Conservation (phyloP, 2,797 vertebrate genomes). For the Darevskia nairensis region DNA sequence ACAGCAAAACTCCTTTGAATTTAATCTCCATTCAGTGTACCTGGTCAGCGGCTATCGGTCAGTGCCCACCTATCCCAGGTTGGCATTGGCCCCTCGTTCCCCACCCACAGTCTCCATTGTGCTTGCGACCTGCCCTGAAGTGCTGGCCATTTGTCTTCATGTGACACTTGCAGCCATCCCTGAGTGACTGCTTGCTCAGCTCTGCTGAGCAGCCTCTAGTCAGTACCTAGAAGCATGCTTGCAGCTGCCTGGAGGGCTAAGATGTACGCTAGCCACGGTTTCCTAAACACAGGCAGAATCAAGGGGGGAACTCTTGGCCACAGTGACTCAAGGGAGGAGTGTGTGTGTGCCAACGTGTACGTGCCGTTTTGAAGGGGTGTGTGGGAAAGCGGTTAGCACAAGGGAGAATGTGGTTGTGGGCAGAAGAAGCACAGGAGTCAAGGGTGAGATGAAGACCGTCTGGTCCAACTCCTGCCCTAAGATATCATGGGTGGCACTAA, state of each 20-base stretch:
- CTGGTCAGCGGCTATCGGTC: background rate
- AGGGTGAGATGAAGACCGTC: no score
- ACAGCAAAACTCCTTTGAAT: background rate
- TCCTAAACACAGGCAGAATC: background rate
- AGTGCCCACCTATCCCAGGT: background rate
- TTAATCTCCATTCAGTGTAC: background rate
- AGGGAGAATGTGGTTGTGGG: background rate
- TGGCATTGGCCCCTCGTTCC: background rate
- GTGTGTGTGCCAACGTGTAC: background rate
- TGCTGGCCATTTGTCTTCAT: background rate
- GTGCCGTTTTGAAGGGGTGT: background rate
- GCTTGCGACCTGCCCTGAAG: background rate
- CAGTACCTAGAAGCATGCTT: slow-evolving; percentile 7
- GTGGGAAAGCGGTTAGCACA: background rate
- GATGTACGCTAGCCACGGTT: no score
- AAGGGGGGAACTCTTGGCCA: background rate
- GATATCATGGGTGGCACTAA: background rate
- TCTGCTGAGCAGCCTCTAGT: background rate
- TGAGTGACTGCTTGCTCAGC: slow-evolving; percentile 3
- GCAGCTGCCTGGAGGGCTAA: background rate
- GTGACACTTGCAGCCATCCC: background rate
- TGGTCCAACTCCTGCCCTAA: background rate
- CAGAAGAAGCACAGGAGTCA: background rate
- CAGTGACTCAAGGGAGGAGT: background rate
- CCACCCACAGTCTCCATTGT: background rate